Evolutionary conservation across 2,113 vertebrate species (phyloP).

Genomic region (Arenaria interpres): DNA sequence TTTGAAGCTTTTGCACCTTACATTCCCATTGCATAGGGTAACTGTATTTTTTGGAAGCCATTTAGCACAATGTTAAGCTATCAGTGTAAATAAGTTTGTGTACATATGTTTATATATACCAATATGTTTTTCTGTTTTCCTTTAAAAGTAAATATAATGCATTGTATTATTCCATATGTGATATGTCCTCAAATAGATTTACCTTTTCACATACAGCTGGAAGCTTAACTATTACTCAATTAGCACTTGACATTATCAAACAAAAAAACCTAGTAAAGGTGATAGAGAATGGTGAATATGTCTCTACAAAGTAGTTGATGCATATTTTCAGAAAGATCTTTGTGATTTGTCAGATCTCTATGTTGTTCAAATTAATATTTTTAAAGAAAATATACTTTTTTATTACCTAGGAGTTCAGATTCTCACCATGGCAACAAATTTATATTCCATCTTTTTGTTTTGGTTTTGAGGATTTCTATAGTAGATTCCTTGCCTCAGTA

Average conservation of each 20-base stretch:
- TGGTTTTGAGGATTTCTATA: background rate
- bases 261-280: background rate
- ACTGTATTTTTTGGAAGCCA: background rate
- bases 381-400: background rate
- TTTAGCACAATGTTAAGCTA: background rate
- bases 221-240: background rate
- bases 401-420: background rate
- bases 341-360: background rate
- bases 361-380: background rate
- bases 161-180: background rate
- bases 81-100: background rate
- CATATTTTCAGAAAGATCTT: background rate
- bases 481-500: background rate
- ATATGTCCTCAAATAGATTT: background rate
- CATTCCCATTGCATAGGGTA: background rate
- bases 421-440: background rate
- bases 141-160: background rate
- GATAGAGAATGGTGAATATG: background rate
- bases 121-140: background rate
- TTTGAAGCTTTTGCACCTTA: background rate
- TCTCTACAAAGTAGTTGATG: background rate
- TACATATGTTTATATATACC: background rate
- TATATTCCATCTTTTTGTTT: background rate
- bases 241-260: background rate
- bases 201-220: background rate